Percentiles rank a stretch among this genome's conserved stretches.
Evolutionary conservation across 1,140 invertebrate species (phyloP).

Genomic region (Harpegnathos saltator): DNA sequence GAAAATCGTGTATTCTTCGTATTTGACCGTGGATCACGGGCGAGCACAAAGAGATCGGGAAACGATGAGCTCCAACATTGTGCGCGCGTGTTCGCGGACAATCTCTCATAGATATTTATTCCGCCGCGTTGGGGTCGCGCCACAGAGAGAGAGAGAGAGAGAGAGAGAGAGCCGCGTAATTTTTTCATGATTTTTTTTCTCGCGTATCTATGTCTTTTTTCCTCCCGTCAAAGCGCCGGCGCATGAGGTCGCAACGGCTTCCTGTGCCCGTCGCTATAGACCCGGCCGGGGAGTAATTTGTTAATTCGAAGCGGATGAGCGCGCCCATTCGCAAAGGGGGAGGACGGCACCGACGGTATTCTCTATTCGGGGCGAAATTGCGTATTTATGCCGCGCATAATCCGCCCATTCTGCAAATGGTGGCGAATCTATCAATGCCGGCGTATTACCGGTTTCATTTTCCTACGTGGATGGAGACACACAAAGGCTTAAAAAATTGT

Average conservation of each 20-base stretch:
- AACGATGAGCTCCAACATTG: conserved; percentile 30
- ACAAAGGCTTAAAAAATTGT: conserved; percentile 83
- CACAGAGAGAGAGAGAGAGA: too few species aligned
- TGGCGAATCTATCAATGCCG: conserved; percentile 84
- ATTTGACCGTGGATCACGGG: not conserved
- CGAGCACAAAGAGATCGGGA: conserved; percentile 17
- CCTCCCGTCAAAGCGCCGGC: conserved; percentile 56
- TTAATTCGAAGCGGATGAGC: conserved; percentile 76
- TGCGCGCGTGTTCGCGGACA: conserved; percentile 15
- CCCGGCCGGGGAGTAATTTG: conserved; percentile 69
- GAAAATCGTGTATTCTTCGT: conserved; percentile 10
- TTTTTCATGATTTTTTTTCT: conserved; percentile 40
- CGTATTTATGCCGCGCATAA: conserved; percentile 84
- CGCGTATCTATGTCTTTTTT: conserved; percentile 45
- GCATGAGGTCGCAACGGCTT: conserved; percentile 44
- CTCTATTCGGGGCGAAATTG: conserved; percentile 81
- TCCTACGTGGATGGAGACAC: conserved; percentile 81
- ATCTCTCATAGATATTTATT: conserved; percentile 50
- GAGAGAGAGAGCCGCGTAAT: conserved; percentile 4
- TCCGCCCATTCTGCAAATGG: conserved; percentile 82
- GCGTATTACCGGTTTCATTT: conserved; percentile 84
- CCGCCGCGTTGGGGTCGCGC: conserved; percentile 17
- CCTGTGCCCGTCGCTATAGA: conserved; percentile 67
- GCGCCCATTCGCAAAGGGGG: conserved; percentile 72
- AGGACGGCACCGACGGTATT: conserved; percentile 52